phyloP scores from a whole-genome alignment of 1,140 invertebrate genomes.

The Drosophila santomea region DNA sequence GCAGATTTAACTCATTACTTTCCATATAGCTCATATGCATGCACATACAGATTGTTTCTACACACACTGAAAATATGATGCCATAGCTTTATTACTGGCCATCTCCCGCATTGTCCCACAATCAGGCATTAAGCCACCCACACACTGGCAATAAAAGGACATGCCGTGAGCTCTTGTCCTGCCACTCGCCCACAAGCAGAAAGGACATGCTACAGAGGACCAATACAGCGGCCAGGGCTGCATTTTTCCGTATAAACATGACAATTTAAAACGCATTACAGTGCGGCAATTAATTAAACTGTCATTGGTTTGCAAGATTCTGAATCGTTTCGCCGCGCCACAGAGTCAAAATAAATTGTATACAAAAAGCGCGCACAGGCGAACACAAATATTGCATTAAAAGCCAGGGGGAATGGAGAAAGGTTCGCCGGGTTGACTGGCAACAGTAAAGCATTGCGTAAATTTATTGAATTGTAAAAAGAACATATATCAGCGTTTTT shows the following conservation, averaged over 20 bases:
- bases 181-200: conserved; percentile 8
- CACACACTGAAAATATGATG: conserved; percentile 11
- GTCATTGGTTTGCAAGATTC: conserved; percentile 81
- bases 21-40: no score
- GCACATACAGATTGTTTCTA: background rate
- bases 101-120: conserved; percentile 29
- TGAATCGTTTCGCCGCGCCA: conserved; percentile 67
- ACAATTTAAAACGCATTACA: conserved; percentile 83
- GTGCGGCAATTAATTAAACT: conserved; percentile 82
- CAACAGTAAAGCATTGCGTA: conserved; percentile 71
- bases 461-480: conserved; percentile 83
- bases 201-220: conserved; percentile 17
- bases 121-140: conserved; percentile 28
- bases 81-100: conserved; percentile 25
- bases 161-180: conserved; percentile 22
- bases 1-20: no score
- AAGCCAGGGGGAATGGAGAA: conserved; percentile 17
- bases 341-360: conserved; percentile 68
- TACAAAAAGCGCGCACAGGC: conserved; percentile 17
- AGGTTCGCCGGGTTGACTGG: conserved; percentile 23
- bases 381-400: conserved; percentile 67
- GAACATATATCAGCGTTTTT: conserved; percentile 82
- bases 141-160: conserved; percentile 27
- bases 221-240: conserved; percentile 3
- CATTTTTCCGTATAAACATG: conserved; percentile 74